These are phyloP conservation scores for Turnix velox DNA, from an alignment of 2,113 vertebrate species.

Conservation along the genomic window DNA sequence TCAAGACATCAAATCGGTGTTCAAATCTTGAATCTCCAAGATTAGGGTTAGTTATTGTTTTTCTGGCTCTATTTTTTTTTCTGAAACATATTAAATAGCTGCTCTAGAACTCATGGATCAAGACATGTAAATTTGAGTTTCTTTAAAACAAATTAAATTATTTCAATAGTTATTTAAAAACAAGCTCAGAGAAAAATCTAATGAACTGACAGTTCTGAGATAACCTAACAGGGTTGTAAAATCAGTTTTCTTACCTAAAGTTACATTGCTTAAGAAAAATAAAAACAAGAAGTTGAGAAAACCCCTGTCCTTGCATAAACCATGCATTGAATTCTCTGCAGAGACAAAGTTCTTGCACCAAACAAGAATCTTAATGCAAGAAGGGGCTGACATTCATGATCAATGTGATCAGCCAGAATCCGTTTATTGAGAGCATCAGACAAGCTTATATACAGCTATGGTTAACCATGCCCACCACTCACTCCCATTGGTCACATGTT, in stretches of 20 bases:
- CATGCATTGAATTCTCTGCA: not conserved
- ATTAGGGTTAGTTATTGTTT: not conserved
- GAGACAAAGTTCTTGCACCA: not conserved
- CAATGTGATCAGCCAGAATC: too few species aligned
- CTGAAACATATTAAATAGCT: not conserved
- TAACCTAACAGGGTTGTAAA: not conserved
- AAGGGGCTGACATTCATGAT: too few species aligned
- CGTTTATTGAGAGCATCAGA: too few species aligned
- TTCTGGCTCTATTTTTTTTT: not conserved
- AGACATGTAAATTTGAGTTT: not conserved
- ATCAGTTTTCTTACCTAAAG: not conserved
- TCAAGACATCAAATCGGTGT: not conserved
- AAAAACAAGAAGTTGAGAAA: not conserved
- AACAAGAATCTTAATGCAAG: not conserved
- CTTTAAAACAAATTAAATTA: not conserved
- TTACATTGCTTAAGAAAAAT: not conserved
- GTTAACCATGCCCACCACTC: too few species aligned
- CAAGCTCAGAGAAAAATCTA: not conserved
- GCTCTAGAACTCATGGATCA: not conserved
- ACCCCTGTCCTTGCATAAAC: not conserved
- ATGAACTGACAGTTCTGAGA: not conserved
- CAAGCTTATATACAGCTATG: too few species aligned
- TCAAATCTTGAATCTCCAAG: not conserved
- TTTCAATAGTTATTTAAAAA: not conserved
- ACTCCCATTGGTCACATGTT: too few species aligned